Base-by-base conservation (phyloP, 2,797 vertebrate genomes). In the Simalia tracyae region DNA sequence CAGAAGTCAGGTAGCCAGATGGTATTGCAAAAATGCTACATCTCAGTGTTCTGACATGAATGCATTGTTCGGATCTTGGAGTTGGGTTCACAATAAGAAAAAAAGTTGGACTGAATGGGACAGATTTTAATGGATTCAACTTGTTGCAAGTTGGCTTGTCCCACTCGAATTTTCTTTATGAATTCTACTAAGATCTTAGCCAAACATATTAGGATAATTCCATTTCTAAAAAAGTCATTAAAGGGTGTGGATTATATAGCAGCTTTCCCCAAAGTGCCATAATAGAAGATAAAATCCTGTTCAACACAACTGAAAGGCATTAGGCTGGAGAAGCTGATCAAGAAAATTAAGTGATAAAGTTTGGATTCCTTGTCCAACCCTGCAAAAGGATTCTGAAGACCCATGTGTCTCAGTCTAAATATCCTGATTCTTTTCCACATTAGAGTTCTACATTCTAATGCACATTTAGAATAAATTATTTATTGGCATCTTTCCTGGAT, bases 361-460 rank as follows among this genome's bases (percentile, higher is more conserved):
- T 50, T 0, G 0, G 85, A n/a, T 93, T 63, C 57, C 90, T 59
- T 90, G 94, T 92, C 94, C 90, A 96, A 95, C 91, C 88, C 94
- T 95, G 88, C 90, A 94, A 93, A 63, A 96, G 93, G 91, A 94
- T 96, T 94, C 91, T 95, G 91, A 96, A 95, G 42, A 94, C 89
- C 31, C 84, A 0, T 88, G 89, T 93, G 94, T 89, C 89, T 87
- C 95, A 94, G 95, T 90, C 93, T 93, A 95, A 91, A 96, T 94
- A 86, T 84, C 93, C 8, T 4, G 86, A 93, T 76, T 6, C 8
- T 59, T 89, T 90, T 26, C 60, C 92, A 90, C 92, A 90, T n/a
- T 2, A 89, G 85, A 46, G 12, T 54, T 12, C 92, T 26, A 57
- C 68, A 72, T 86, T 93, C 84, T 72, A 63, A 91, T 89, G 94